Base-by-base conservation (phyloP, 1,140 invertebrate genomes). In the Drosophila auraria region DNA sequence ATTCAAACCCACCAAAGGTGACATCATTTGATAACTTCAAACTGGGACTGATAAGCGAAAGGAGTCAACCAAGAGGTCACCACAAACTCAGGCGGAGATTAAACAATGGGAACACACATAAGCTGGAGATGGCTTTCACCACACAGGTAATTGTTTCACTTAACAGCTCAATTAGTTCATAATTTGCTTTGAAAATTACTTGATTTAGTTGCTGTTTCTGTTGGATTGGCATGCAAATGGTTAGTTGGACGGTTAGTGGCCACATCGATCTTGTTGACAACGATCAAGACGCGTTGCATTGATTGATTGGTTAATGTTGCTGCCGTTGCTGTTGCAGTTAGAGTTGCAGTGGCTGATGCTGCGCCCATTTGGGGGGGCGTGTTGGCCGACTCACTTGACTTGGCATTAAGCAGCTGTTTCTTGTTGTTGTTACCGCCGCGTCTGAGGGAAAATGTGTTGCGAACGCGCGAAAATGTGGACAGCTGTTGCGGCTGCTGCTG, bases 381-480 rank as follows among this genome's bases (percentile, higher is more conserved):
- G 36, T 6, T 38, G 61, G 12, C 59, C 72, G 80, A 89, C 86
- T 89, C 87, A 89, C 86, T 89, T 89, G 87, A 75, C 87, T 87
- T 89, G 57, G 66, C 70, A 75, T 73, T 80, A 54, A 45, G 47
- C 49, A 58, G 51, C 51, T 61, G 64, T 60, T 86, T 86, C 53
- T 47, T 66, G 59, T 44, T 76, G 61, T 23, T 81, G 64, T 71
- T 71, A 63, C 49, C 75, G 54, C 40, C 77, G 49, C 87, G 87
- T 62, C 69, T 70, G 8, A 91, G 54, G 42, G 87, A 91, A 68
- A 92, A 91, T 56, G 87, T 92, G 68, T 91, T 92, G 56, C 91
- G 83, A 59, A 92, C 91, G 82, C 91, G 91, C 53, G 91, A 81
- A 91, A 92, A 92, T 78, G 91, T 92, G 53, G 91, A 92, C 71